phyloP scores from a whole-genome alignment of 92 coral and sea anemone genomes.

The Montipora capitata region DNA sequence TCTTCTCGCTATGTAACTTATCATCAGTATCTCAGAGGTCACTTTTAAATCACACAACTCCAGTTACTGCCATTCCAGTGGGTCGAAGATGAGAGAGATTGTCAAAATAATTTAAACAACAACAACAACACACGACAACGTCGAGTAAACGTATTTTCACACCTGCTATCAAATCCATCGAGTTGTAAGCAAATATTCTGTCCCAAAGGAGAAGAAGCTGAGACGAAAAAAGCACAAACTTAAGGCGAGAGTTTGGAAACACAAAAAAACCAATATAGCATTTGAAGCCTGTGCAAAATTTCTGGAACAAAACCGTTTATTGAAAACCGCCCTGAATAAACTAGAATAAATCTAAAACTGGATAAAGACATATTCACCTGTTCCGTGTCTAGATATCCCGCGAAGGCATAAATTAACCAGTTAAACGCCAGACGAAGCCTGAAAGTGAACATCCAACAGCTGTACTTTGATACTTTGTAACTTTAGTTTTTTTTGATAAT shows the following conservation, averaged over 20 bases:
- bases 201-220: slow-evolving; percentile 98
- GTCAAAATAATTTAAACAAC: neutral
- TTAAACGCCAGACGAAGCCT: slow-evolving; percentile 91
- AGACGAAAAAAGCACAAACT: neutral
- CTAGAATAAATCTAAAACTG: neutral
- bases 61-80: neutral
- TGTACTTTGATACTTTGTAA: neutral
- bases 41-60: neutral
- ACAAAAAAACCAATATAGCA: neutral
- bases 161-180: slow-evolving; percentile 96
- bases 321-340: too few relatives aligned
- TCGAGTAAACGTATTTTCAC: neutral
- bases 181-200: slow-evolving; percentile 94
- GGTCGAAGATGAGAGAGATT: neutral
- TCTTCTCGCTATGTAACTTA: too few relatives aligned
- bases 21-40: too few relatives aligned
- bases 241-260: neutral
- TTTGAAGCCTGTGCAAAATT: too few relatives aligned
- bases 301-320: too few relatives aligned
- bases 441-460: neutral
- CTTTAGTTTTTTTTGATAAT: too few relatives aligned
- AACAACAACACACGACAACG: too few relatives aligned
- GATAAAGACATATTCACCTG: slow-evolving; percentile 69
- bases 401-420: slow-evolving; percentile 97
- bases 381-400: slow-evolving; percentile 94